A percentile compares a stretch with the other conserved stretches of the same genome.
Conservation (phyloP, 2,797 vertebrate species). For the Alosa sapidissima region DNA sequence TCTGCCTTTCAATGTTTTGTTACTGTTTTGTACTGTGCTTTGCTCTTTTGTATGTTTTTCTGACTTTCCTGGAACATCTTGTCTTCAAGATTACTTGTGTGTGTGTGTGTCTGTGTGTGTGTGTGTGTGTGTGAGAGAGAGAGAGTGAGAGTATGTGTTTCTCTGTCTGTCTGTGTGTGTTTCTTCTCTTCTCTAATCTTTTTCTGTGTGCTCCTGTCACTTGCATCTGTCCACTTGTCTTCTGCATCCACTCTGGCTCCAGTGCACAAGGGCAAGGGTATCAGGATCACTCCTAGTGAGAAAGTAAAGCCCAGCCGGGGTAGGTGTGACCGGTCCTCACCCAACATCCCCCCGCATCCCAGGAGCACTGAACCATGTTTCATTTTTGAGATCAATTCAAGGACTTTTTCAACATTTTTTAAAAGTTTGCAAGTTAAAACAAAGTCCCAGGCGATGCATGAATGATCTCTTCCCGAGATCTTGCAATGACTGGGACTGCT, state of each 20-base stretch:
- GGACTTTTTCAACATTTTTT: not conserved
- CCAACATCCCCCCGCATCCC: not conserved
- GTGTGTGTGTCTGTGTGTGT: not conserved
- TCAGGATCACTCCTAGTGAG: constrained; percentile 94
- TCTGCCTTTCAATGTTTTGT: no score
- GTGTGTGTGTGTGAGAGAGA: not conserved
- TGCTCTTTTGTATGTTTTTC: not conserved
- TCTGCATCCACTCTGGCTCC: constrained; percentile 69
- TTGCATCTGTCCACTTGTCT: constrained; percentile 31
- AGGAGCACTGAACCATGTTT: not conserved
- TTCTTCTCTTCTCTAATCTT: not conserved
- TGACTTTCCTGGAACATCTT: not conserved
- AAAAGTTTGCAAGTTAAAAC: not conserved
- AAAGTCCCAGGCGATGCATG: not conserved
- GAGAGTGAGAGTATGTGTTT: not conserved
- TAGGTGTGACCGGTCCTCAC: constrained; percentile 72
- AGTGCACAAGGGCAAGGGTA: constrained; percentile 98
- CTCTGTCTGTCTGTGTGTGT: not conserved
- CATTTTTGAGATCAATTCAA: not conserved
- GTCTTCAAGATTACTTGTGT: not conserved
- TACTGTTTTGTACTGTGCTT: not conserved
- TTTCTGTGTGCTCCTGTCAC: constrained; percentile 30
- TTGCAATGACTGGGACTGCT: not conserved
- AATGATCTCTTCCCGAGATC: not conserved
- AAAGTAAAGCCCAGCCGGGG: constrained; percentile 91